These are phyloP conservation scores for Patella pellucida DNA, from an alignment of 2,888 invertebrate genomes.

Conservation along the genomic window DNA sequence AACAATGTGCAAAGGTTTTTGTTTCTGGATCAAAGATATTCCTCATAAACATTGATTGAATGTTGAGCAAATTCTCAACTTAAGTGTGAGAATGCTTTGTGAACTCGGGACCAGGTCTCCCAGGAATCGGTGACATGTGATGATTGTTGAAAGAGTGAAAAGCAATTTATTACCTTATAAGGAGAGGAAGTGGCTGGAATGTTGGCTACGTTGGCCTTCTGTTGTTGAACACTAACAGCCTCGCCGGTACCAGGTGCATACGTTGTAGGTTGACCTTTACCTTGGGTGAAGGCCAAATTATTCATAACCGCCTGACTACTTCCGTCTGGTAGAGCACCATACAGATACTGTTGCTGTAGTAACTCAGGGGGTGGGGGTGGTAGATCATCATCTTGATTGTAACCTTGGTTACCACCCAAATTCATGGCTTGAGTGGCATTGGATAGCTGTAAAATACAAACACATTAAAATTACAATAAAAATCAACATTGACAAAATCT, in stretches of 20 bases:
- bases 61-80: no score
- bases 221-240: constrained; percentile 45
- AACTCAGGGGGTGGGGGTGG: constrained; percentile 63
- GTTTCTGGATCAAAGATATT: no score
- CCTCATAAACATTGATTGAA: no score
- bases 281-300: constrained; percentile 45
- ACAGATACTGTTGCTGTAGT: constrained; percentile 62
- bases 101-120: no score
- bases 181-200: constrained; percentile 56
- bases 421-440: constrained; percentile 47
- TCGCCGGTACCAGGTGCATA: constrained; percentile 59
- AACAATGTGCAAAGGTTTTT: no score
- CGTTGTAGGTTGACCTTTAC: constrained; percentile 39
- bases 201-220: constrained; percentile 47
- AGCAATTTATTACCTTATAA: constrained; percentile 39
- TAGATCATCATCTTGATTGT: constrained; percentile 28
- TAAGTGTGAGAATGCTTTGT: no score
- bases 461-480: not conserved
- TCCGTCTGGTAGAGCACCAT: constrained; percentile 59
- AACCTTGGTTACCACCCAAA: constrained; percentile 41
- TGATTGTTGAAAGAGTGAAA: no score
- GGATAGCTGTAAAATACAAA: constrained; percentile 43
- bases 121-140: no score
- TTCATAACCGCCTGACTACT: constrained; percentile 53
- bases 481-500: not conserved